Base-by-base conservation (phyloP, 1,140 invertebrate genomes). In the Lepidurus apus region DNA sequence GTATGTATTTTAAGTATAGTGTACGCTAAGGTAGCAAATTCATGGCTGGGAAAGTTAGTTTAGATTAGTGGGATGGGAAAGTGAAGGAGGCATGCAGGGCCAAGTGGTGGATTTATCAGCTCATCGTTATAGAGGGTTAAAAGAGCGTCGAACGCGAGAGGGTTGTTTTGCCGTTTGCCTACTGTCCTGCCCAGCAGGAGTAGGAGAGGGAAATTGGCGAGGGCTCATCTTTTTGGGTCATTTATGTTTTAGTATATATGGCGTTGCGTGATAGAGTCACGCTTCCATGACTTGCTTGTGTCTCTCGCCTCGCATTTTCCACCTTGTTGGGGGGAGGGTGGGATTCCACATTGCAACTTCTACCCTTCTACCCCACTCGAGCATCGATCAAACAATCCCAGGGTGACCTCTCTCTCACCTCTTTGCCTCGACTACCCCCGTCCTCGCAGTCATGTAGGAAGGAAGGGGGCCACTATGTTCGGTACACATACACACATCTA, bases 301-400 rank as follows among this genome's bases (percentile, higher is more conserved):
- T 65, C 47, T 65, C 47, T 65, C 47, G 47, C 47, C 47, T 65
- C 47, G 21, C 47, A 65, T 65, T 65, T 65, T 65, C 47, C 47
- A 65, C 47, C 47, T 65, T 65, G 53, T 65, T 65, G 53, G 53
- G 17, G 17, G 1, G 21, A 13, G 53, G 13, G 13, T 13, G 53
- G 13, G 17, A 21, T 4, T 65, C 21, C 21, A 11, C 53, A 65
- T 65, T 21, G 53, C 53, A 65, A 13, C n/a, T 7, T 21, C 53
- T 17, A 13, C 11, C 8, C 47, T 10, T 1, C 13, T 65, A 65
- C 53, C 53, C 53, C 53, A 65, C 13, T 13, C 21, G 53, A 65
- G 53, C 53, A 65, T 65, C 53, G 53, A 65, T 65, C 53, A 65
- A 65, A 65, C 53, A 65, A 65, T 17, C 3, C 53, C 53, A 65